Percentiles rank a stretch among this genome's conserved stretches.
These are phyloP conservation scores for Python bivittatus DNA, from an alignment of 2,113 vertebrate genomes.

Conservation along the genomic window DNA sequence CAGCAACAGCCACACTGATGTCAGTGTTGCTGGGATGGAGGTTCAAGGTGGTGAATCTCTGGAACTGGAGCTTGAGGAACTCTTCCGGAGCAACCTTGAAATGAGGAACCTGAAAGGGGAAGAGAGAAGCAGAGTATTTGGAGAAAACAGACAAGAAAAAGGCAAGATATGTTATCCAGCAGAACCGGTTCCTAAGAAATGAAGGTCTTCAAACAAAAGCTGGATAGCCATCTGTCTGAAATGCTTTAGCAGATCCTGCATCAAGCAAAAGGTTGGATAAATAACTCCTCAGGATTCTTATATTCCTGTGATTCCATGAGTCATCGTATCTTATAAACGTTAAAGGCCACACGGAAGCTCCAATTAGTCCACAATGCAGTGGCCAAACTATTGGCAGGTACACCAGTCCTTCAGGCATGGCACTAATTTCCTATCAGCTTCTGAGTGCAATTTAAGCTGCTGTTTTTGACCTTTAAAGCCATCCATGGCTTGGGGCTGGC, in stretches of 20 bases:
- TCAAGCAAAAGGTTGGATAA: not conserved
- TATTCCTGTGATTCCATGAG: not conserved
- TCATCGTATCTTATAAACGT: not conserved
- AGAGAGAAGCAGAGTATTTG: conserved; percentile 3
- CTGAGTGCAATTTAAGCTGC: not conserved
- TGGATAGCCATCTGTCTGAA: not conserved
- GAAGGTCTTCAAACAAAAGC: not conserved
- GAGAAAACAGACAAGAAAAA: not conserved
- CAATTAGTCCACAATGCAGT: not conserved
- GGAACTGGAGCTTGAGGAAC: conserved; percentile 93
- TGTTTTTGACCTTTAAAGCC: not conserved
- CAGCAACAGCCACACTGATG: conserved; percentile 93
- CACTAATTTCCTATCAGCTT: not conserved
- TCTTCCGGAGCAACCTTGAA: conserved; percentile 97
- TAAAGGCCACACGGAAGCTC: not conserved
- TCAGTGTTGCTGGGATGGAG: conserved; percentile 96
- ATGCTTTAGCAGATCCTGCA: not conserved
- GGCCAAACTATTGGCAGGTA: not conserved
- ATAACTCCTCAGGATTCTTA: not conserved
- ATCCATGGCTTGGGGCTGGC: not conserved
- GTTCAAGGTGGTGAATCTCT: conserved; percentile 96
- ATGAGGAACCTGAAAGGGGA: conserved; percentile 86
- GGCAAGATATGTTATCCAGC: not conserved
- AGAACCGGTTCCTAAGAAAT: not conserved
- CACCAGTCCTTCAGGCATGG: not conserved